phyloP scores from a whole-genome alignment of 2,113 vertebrate species.

The Carassius gibelio region DNA sequence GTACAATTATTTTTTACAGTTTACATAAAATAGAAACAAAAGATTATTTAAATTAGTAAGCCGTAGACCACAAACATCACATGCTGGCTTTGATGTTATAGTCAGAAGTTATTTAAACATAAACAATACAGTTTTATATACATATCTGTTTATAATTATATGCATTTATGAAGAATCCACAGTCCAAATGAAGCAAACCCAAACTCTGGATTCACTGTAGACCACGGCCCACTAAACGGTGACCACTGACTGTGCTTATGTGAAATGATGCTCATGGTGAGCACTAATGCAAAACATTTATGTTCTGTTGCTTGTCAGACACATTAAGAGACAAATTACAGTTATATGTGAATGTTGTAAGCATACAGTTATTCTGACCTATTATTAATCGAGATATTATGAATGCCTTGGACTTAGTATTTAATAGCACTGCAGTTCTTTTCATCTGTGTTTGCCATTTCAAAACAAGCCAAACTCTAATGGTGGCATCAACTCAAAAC shows the following conservation, averaged over 20 bases:
- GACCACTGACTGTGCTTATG: neutral
- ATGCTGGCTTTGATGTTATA: neutral
- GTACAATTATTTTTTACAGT: too few species aligned
- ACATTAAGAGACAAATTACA: neutral
- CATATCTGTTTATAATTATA: neutral
- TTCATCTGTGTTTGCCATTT: slow-evolving; percentile 38
- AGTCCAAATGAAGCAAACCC: neutral
- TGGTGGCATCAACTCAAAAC: slow-evolving; percentile 36
- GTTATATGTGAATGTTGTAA: too few species aligned
- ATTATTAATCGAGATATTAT: neutral
- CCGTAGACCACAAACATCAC: neutral
- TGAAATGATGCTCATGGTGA: neutral
- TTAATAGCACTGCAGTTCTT: slow-evolving; percentile 19
- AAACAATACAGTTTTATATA: neutral
- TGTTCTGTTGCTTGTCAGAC: neutral
- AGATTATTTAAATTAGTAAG: neutral
- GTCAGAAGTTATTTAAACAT: neutral
- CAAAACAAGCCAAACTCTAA: slow-evolving; percentile 55
- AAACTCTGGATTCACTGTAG: neutral
- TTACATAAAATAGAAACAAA: neutral
- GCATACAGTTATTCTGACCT: neutral
- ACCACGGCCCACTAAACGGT: neutral
- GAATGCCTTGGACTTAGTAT: neutral
- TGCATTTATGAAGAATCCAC: neutral
- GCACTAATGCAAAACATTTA: neutral